These are phyloP conservation scores for Mycalesis mineus DNA, from an alignment of 2,888 invertebrate species.

Conservation along the genomic window DNA sequence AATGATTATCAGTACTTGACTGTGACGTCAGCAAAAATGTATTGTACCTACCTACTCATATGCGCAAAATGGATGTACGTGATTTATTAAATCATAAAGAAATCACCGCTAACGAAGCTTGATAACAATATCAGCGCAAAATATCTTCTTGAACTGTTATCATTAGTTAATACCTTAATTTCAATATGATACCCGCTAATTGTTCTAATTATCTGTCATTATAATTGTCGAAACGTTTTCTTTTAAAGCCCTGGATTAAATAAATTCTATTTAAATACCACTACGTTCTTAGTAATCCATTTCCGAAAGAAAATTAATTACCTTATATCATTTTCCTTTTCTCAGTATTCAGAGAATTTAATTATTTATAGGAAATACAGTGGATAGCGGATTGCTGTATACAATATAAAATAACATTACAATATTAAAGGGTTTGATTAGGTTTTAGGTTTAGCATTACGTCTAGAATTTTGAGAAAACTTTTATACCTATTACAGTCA, in stretches of 20 bases:
- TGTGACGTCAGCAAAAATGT: conserved; percentile 24
- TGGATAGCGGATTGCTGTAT: too few relatives aligned
- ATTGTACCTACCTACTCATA: conserved; percentile 3
- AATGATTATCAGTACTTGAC: conserved; percentile 5
- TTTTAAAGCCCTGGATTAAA: conserved; percentile 24
- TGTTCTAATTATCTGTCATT: conserved; percentile 40
- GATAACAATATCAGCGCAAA: conserved; percentile 43
- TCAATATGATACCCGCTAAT: conserved; percentile 43
- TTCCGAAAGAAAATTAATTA: neutral
- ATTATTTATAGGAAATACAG: too few relatives aligned
- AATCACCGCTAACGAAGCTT: conserved; percentile 47
- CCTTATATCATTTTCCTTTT: too few relatives aligned
- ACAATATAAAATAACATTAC: too few relatives aligned
- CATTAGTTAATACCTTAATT: conserved; percentile 43
- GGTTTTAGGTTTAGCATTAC: too few relatives aligned
- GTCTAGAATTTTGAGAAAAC: too few relatives aligned
- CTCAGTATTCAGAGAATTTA: too few relatives aligned
- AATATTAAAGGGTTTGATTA: too few relatives aligned
- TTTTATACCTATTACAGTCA: too few relatives aligned
- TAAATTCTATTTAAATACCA: neutral
- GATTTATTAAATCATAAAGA: conserved; percentile 41
- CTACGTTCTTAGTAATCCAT: neutral
- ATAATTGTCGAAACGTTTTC: conserved; percentile 34
- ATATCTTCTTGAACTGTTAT: conserved; percentile 46
- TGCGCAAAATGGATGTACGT: conserved; percentile 21